phyloP scores from a whole-genome alignment of 64 coral and sea anemone genomes.

The Actinia tenebrosa region DNA sequence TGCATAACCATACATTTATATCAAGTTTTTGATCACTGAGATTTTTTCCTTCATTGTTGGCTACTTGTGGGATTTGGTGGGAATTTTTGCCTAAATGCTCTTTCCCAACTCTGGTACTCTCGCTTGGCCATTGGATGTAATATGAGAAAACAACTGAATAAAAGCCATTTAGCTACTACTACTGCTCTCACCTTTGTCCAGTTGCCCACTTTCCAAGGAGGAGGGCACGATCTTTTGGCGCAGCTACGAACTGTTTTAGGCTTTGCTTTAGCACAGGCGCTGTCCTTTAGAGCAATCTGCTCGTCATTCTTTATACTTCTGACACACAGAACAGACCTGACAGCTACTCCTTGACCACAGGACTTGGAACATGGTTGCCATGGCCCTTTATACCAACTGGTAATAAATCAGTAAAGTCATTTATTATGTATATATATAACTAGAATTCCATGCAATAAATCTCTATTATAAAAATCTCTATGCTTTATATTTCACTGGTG shows the following conservation, averaged over 20 bases:
- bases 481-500: no score
- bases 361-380: constrained; percentile 89
- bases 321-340: constrained; percentile 87
- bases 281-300: constrained; percentile 71
- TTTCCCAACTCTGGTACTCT: no score
- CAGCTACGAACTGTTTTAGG: constrained; percentile 44
- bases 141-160: not conserved
- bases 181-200: constrained; percentile 60
- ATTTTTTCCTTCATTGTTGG: no score
- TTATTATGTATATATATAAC: no score
- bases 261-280: constrained; percentile 34
- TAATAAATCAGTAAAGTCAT: not conserved
- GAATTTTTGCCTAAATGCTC: no score
- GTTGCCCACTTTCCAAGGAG: constrained; percentile 49
- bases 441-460: no score
- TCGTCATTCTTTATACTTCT: constrained; percentile 78
- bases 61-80: no score
- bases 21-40: no score
- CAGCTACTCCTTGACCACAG: constrained; percentile 71
- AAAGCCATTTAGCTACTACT: no score
- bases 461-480: no score
- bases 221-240: constrained; percentile 50
- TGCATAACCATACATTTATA: no score
- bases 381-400: constrained; percentile 81
- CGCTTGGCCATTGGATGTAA: no score